Conservation (phyloP, 2,888 invertebrate species). For the Incurvaria masculella region DNA sequence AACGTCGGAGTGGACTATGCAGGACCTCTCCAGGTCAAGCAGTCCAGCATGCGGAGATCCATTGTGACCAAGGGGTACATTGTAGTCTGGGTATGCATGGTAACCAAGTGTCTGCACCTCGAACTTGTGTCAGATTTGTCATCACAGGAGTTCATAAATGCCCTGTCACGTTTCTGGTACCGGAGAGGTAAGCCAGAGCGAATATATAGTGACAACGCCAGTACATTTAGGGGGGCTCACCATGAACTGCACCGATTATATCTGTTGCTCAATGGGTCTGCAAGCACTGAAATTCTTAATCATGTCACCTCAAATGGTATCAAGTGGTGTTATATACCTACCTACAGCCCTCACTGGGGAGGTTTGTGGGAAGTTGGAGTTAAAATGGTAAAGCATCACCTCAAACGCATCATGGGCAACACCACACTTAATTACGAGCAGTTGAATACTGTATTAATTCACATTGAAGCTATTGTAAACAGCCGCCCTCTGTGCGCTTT, state of each 20-base stretch:
- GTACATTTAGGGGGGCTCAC: constrained; percentile 14
- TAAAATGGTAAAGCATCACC: no score
- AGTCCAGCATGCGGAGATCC: constrained; percentile 10
- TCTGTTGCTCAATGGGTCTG: not conserved
- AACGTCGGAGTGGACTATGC: not conserved
- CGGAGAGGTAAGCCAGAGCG: constrained; percentile 9
- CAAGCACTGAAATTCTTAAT: no score
- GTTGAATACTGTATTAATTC: not conserved
- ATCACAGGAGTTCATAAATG: constrained; percentile 17
- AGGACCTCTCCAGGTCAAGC: not conserved
- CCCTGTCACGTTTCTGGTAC: constrained; percentile 16
- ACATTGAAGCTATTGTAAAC: not conserved
- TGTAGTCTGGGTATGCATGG: not conserved
- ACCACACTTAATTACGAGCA: not conserved
- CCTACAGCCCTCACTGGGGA: no score
- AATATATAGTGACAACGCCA: constrained; percentile 13
- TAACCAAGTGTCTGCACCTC: constrained; percentile 21
- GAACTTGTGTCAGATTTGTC: constrained; percentile 19
- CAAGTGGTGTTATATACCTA: no score
- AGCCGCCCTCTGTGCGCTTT: not conserved
- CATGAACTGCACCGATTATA: not conserved
- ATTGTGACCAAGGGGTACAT: constrained; percentile 8
- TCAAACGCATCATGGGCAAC: no score
- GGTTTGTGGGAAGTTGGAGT: no score
- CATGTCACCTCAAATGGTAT: no score